Evolutionary conservation across 2,888 invertebrate species (phyloP), one percentile per base, ranked within the genome.

Genomic region (Hydriomena furcata): DNA sequence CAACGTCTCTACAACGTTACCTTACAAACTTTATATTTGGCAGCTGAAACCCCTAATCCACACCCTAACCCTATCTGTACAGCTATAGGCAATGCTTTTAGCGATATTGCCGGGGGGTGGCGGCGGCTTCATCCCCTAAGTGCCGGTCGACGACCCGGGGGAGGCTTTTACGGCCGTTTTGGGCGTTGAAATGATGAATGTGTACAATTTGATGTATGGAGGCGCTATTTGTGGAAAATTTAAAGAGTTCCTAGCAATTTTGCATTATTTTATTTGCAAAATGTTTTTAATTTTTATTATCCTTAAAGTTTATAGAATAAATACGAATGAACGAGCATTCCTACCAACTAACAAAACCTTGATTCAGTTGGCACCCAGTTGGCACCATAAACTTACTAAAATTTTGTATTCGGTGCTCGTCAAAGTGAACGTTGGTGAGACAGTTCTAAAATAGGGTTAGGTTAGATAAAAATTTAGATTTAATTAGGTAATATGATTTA

Each of bases 51-150:
- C 31, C 28, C 13, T 48, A 48, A 49, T 49, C 46, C 46, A 38
- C 46, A 44, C 43, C 46, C 42, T 56, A 51, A 51, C 50, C 60
- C 55, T 55, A 62, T 52, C 51, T 59, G n/a, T n/a, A 49, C 38
- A 51, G 54, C 48, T 73, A 71, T 69, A 74, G 70, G 64, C 69
- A 61, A 81, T 73, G 82, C 82, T 83, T 83, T 83, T 83, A 83
- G 81, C 75, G 65, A 71, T 75, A 81, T 82, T 81, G 76, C 70
- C 58, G 63, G 68, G 70, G 70, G 70, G 49, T 61, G 55, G 59
- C 67, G 74, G 72, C 67, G 73, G 71, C 38, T 35, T 28, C 53
- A 48, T 43, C 68, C 67, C 63, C 68, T 71, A 69, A 75, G 73
- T 73, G 78, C 63, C 73, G 77, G 78, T 74, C 78, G 73, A 76